Percentiles rank a stretch among this genome's conserved stretches.
Conservation (phyloP, 2,888 invertebrate species). For the Leptopilina syphax region DNA sequence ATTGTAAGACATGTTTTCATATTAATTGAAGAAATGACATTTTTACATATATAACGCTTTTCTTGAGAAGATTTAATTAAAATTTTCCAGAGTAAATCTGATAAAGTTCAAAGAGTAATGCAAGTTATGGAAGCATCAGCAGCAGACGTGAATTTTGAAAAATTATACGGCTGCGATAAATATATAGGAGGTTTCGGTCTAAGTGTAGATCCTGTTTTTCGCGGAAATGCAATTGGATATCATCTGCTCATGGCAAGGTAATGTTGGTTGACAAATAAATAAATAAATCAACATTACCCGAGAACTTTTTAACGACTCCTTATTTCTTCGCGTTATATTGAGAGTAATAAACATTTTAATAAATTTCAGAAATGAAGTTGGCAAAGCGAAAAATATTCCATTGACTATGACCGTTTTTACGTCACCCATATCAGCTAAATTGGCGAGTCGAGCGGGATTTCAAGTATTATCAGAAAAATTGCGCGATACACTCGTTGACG, state of each 20-base stretch:
- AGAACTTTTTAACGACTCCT: too few relatives aligned
- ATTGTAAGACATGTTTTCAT: background rate
- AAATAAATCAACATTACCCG: too few relatives aligned
- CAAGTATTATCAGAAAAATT: slow-evolving; percentile 41
- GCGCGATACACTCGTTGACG: slow-evolving; percentile 51
- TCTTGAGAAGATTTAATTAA: slow-evolving; percentile 26
- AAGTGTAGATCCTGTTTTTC: slow-evolving; percentile 67
- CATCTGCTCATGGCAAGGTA: slow-evolving; percentile 66
- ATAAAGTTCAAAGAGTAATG: slow-evolving; percentile 45
- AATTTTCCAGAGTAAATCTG: slow-evolving; percentile 46
- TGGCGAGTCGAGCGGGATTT: slow-evolving; percentile 54
- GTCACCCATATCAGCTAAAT: slow-evolving; percentile 51
- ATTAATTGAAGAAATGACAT: background rate
- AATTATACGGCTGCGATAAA: slow-evolving; percentile 63
- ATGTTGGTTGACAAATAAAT: background rate
- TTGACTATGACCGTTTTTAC: slow-evolving; percentile 54
- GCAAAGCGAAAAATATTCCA: slow-evolving; percentile 53
- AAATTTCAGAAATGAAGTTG: slow-evolving; percentile 52
- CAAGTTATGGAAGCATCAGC: slow-evolving; percentile 27
- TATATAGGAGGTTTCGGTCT: slow-evolving; percentile 72
- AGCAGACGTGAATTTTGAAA: slow-evolving; percentile 46
- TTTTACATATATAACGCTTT: background rate
- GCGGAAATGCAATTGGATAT: slow-evolving; percentile 70
- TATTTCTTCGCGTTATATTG: too few relatives aligned
- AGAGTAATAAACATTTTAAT: background rate